phyloP scores from a whole-genome alignment of 2,797 vertebrate species.

The Oreochromis grahami region DNA sequence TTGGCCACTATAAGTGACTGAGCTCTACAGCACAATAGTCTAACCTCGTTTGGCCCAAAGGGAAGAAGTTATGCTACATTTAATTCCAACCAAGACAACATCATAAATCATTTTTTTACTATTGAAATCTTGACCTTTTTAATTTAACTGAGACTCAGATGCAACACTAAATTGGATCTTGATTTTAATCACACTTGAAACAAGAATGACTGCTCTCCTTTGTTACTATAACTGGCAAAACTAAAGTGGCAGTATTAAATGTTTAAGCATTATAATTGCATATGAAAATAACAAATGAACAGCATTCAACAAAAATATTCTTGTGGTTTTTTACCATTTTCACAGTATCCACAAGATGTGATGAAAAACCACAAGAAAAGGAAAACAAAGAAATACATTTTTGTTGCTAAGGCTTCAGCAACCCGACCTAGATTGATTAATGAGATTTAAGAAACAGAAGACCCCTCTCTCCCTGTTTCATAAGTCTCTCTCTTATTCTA shows the following conservation, averaged over 20 bases:
- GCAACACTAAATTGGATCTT: no score
- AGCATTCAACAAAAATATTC: not conserved
- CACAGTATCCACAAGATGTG: not conserved
- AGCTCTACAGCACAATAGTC: not conserved
- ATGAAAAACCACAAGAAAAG: not conserved
- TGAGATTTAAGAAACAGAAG: not conserved
- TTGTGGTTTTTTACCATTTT: not conserved
- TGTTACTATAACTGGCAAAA: not conserved
- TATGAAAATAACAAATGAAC: not conserved
- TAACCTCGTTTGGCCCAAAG: not conserved
- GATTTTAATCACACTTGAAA: not conserved
- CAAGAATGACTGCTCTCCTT: not conserved
- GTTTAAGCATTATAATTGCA: not conserved
- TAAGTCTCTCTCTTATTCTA: not conserved
- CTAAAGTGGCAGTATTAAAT: not conserved
- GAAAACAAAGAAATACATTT: not conserved
- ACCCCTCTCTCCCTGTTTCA: not conserved
- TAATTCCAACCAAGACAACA: not conserved
- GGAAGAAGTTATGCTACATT: not conserved
- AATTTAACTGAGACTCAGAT: not conserved
- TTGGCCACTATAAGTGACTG: not conserved
- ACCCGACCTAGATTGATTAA: not conserved
- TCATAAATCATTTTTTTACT: not conserved
- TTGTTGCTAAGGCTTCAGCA: not conserved
- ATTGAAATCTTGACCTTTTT: not conserved